Conservation (phyloP, 2,888 invertebrate genomes). For the Cheilosia pagana region DNA sequence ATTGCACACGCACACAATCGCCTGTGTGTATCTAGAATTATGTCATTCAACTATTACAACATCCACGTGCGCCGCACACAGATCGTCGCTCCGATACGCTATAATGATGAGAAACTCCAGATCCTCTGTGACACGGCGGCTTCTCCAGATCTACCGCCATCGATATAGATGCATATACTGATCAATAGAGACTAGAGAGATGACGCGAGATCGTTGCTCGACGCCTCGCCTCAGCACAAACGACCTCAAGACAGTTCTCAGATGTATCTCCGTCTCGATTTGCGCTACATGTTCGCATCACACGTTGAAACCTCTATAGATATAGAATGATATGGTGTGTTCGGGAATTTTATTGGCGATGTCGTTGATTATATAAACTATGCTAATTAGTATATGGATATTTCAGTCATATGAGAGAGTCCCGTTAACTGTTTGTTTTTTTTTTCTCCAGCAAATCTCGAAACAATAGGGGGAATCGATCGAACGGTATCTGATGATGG, state of each 20-base stretch:
- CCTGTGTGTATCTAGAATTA: slow-evolving; percentile 40
- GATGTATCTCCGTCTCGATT: slow-evolving; percentile 1
- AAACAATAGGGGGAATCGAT: slow-evolving; percentile 33
- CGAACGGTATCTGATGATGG: slow-evolving; percentile 22
- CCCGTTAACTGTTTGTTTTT: slow-evolving; percentile 56
- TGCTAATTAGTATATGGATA: slow-evolving; percentile 48
- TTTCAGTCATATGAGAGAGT: slow-evolving; percentile 40
- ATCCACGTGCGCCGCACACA: slow-evolving; percentile 62
- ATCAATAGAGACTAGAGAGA: slow-evolving; percentile 26
- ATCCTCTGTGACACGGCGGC: slow-evolving; percentile 18
- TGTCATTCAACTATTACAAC: slow-evolving; percentile 69
- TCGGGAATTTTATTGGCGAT: slow-evolving; percentile 33
- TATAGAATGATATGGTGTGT: slow-evolving; percentile 10
- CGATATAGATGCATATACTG: slow-evolving; percentile 37
- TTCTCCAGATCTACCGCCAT: slow-evolving; percentile 1
- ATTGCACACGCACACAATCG: neutral
- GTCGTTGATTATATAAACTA: slow-evolving; percentile 53
- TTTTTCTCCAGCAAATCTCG: neutral
- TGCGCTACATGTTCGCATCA: slow-evolving; percentile 15
- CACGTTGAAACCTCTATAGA: no score
- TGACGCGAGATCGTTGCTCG: slow-evolving; percentile 17
- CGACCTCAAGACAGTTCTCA: slow-evolving; percentile 26
- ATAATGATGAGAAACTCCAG: slow-evolving; percentile 32
- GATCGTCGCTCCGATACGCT: slow-evolving; percentile 23
- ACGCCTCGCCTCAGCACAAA: slow-evolving; percentile 24